Evolutionary conservation across 1,140 invertebrate species (phyloP), one percentile per base, ranked within the genome.

Genomic region (Uloborus diversus): DNA sequence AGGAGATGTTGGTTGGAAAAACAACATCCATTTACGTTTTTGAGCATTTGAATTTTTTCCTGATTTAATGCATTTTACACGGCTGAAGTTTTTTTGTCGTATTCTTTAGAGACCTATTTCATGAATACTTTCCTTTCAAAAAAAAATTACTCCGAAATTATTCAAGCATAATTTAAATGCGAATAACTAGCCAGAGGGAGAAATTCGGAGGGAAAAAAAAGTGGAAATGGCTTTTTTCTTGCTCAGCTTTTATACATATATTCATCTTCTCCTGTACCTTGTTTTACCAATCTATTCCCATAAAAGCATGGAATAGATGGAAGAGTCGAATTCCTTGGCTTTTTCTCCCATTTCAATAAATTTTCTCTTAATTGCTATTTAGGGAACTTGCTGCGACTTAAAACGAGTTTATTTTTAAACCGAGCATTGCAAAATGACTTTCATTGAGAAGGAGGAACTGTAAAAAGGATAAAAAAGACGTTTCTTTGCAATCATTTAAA

Each of bases 341-440:
- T 51, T 64, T 57, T 49, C 62, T 75, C 61, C 35, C 71, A 75
- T 75, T 75, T 75, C 71, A 75, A 75, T 75, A 75, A 75, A 75
- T 75, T 64, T 64, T 51, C 71, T 75, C 59, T 75, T n/a, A 75
- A 75, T 75, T 75, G 71, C 59, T 61, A 62, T 64, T 75, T 64
- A 5, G 32, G 56, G 56, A 59, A 28, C n/a, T 14, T 59, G n/a
- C n/a, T 42, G 20, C 14, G 27, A 25, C 56, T 59, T 59, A 28
- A n/a, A 13, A 25, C 56, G 56, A 59, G 25, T 59, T 13, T 59
- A 7, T n/a, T 23, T 28, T 28, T 59, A 11, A 25, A 23, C 13
- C 32, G 28, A 11, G 2, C 37, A 23, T 30, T 27, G 11, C 23
- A 30, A 42, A 42, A 17, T 17, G 37, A 42, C 17, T 9, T 42